A percentile compares a stretch with the other conserved stretches of the same genome.
Conservation (phyloP, 1,140 invertebrate genomes). For the Teleopsis dalmanni region DNA sequence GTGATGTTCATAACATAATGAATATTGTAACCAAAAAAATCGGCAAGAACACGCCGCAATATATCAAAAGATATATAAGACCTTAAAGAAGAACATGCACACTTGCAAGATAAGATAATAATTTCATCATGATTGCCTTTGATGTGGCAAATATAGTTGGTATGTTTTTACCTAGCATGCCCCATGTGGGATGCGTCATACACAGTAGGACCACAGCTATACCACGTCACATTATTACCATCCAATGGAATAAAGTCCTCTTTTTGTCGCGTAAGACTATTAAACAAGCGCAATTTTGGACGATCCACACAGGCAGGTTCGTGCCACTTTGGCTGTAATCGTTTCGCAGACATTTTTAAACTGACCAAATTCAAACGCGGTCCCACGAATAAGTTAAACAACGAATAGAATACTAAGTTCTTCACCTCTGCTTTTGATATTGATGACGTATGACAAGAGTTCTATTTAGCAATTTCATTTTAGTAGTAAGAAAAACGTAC, state of each 20-base stretch:
- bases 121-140: no score
- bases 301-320: constrained; percentile 42
- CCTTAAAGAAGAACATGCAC: constrained; percentile 52
- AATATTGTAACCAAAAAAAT: constrained; percentile 96
- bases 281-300: constrained; percentile 69
- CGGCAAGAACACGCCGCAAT: constrained; percentile 76
- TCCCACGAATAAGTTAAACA: no score
- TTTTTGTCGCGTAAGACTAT: constrained; percentile 83
- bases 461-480: no score
- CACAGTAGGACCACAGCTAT: constrained; percentile 91
- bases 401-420: no score
- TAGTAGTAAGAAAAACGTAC: no score
- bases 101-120: no score
- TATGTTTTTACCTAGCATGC: constrained; percentile 75
- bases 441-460: no score
- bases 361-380: no score
- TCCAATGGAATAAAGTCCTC: constrained; percentile 84
- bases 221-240: constrained; percentile 84
- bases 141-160: constrained; percentile 4
- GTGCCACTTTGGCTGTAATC: constrained; percentile 38
- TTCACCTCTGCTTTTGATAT: no score
- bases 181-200: constrained; percentile 99
- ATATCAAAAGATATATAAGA: constrained; percentile 99
- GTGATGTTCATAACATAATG: constrained; percentile 98
- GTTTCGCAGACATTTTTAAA: no score